phyloP scores from a whole-genome alignment of 2,113 vertebrate species.

The Podocnemis expansa region DNA sequence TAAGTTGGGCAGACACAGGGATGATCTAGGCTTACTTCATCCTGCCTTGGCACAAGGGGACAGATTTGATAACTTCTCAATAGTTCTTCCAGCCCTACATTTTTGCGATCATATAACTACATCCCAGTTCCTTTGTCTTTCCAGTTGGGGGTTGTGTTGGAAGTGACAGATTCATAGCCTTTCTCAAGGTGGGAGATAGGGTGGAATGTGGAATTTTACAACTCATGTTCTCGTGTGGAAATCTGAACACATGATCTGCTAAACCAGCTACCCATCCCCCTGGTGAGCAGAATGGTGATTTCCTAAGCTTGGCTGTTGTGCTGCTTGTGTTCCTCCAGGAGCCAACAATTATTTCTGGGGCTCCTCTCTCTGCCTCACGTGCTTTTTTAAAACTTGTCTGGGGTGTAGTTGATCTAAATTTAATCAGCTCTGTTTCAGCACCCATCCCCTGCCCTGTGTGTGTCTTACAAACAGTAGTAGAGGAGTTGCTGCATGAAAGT shows the following conservation, averaged over 20 bases:
- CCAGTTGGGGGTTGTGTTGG: neutral
- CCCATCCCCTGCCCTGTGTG: neutral
- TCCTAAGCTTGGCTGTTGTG: neutral
- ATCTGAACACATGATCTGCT: neutral
- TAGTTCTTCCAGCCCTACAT: neutral
- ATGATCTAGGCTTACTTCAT: neutral
- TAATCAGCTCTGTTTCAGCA: slow-evolving; percentile 53
- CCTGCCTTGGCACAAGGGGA: too few relatives aligned
- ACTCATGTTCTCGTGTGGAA: neutral
- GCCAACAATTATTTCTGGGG: neutral
- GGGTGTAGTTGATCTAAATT: slow-evolving; percentile 57
- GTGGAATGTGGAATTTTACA: neutral
- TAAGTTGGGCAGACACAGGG: neutral
- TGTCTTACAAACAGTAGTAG: neutral
- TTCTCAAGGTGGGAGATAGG: neutral
- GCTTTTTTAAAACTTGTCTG: slow-evolving; percentile 30
- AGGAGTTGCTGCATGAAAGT: slow-evolving; percentile 42
- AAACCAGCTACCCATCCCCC: neutral
- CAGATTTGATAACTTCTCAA: neutral
- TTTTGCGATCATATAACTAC: neutral
- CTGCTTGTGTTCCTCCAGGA: neutral
- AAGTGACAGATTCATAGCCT: neutral
- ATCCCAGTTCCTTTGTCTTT: neutral
- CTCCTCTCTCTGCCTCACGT: neutral
- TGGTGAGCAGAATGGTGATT: fast-evolving